Conservation (phyloP, 1,140 invertebrate genomes). For the Eueides isabella region DNA sequence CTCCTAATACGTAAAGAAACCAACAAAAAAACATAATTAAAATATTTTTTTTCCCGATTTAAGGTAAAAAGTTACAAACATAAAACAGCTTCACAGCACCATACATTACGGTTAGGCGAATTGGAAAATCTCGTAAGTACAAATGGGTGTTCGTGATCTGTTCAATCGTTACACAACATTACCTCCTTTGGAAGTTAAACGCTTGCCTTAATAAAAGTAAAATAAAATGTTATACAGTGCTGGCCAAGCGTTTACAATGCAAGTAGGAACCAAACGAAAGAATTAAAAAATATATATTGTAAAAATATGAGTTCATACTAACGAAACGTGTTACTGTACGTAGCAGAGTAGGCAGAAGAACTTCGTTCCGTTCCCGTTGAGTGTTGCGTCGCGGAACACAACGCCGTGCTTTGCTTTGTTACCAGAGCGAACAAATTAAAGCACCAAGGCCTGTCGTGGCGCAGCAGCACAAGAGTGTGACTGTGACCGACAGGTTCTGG, state of each 20-base stretch:
- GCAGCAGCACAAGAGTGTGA: too few relatives aligned
- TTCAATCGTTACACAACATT: constrained; percentile 28
- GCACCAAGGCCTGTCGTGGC: too few relatives aligned
- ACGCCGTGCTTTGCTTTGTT: too few relatives aligned
- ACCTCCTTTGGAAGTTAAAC: constrained; percentile 13
- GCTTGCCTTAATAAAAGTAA: constrained; percentile 19
- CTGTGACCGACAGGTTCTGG: too few relatives aligned
- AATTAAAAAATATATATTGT: background rate
- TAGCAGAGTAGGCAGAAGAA: too few relatives aligned
- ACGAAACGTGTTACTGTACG: too few relatives aligned
- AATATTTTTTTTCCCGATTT: background rate
- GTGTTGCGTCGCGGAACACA: too few relatives aligned
- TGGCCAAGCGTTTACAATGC: background rate
- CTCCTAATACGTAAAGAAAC: too few relatives aligned
- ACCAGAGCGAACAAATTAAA: too few relatives aligned
- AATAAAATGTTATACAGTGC: constrained; percentile 20
- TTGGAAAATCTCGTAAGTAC: constrained; percentile 31
- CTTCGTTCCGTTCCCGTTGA: too few relatives aligned
- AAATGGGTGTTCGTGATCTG: constrained; percentile 28
- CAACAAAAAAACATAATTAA: background rate
- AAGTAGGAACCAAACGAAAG: background rate
- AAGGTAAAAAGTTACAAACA: background rate
- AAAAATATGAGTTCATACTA: too few relatives aligned
- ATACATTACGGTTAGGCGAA: constrained; percentile 20
- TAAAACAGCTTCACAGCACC: background rate